Conservation (phyloP, 30 jellyfish, hydroid and myxozoan genomes). For the Rhopilema esculentum region DNA sequence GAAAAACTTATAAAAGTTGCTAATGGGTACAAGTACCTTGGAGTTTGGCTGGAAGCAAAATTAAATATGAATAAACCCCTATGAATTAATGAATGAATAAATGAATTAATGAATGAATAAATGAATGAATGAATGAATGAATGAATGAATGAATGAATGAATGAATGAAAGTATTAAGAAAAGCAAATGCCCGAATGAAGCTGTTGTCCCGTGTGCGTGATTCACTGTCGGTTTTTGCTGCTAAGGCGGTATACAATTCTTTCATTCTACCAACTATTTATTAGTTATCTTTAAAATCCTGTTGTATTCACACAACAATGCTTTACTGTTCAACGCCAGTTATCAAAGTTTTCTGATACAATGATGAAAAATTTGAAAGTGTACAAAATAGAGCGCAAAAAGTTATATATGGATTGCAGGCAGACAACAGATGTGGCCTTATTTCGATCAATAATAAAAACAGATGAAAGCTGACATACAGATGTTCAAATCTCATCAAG, state of each 20-base stretch:
- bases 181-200: conserved; percentile 42
- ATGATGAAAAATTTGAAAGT: conserved; percentile 13
- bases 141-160: no score
- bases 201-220: conserved; percentile 48
- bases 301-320: no score
- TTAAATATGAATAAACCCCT: not conserved
- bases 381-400: conserved; percentile 36
- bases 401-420: conserved; percentile 46
- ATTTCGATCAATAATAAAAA: conserved; percentile 27
- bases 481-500: conserved; percentile 53
- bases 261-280: conserved; percentile 51
- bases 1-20: not conserved
- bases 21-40: not conserved
- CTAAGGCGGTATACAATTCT: conserved; percentile 45
- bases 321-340: conserved; percentile 56
- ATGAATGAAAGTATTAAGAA: conserved; percentile 15
- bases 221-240: conserved; percentile 38
- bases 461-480: conserved; percentile 29
- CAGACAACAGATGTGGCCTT: conserved; percentile 47
- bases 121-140: no score
- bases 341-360: conserved; percentile 16
- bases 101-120: no score
- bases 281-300: no score
- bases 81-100: no score
- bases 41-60: not conserved